A percentile compares a stretch with the other conserved stretches of the same genome.
These are phyloP conservation scores for Octodonta nipae DNA, from an alignment of 2,888 invertebrate species.

Conservation along the genomic window DNA sequence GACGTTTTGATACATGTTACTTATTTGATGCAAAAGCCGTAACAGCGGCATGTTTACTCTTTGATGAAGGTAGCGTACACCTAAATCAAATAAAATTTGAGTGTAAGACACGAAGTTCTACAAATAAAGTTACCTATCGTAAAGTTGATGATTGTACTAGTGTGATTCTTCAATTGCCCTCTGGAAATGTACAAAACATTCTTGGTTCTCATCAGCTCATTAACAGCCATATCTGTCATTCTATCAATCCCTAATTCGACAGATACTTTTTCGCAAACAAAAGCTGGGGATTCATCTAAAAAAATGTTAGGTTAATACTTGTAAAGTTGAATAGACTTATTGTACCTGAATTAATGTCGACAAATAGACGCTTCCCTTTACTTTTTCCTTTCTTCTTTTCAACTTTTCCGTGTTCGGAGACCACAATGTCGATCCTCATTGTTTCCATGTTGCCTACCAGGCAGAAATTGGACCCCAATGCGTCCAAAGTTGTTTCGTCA, in stretches of 20 bases:
- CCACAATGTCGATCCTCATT: constrained; percentile 86
- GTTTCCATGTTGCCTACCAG: constrained; percentile 74
- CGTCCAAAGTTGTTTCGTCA: constrained; percentile 62
- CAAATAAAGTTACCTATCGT: constrained; percentile 36
- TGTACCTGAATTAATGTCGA: constrained; percentile 27
- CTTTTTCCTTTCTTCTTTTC: constrained; percentile 44
- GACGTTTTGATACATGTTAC: constrained; percentile 94
- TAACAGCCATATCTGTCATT: constrained; percentile 78
- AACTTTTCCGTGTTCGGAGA: constrained; percentile 68
- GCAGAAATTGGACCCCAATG: constrained; percentile 76
- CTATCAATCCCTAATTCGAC: constrained; percentile 81
- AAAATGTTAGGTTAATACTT: too few relatives aligned
- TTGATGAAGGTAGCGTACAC: constrained; percentile 81
- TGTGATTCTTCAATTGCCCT: constrained; percentile 78
- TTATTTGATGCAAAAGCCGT: constrained; percentile 85
- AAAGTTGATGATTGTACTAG: constrained; percentile 83
- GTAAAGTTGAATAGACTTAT: constrained; percentile 2
- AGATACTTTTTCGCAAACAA: constrained; percentile 81
- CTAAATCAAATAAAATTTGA: too few relatives aligned
- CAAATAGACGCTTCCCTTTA: constrained; percentile 30
- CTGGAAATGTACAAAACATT: constrained; percentile 77
- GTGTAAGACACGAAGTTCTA: too few relatives aligned
- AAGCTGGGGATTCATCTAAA: constrained; percentile 66
- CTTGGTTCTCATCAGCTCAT: constrained; percentile 68
- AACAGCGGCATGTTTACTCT: constrained; percentile 94